Base-by-base conservation (phyloP, 2,888 invertebrate genomes). In the Cremastinae sp. region DNA sequence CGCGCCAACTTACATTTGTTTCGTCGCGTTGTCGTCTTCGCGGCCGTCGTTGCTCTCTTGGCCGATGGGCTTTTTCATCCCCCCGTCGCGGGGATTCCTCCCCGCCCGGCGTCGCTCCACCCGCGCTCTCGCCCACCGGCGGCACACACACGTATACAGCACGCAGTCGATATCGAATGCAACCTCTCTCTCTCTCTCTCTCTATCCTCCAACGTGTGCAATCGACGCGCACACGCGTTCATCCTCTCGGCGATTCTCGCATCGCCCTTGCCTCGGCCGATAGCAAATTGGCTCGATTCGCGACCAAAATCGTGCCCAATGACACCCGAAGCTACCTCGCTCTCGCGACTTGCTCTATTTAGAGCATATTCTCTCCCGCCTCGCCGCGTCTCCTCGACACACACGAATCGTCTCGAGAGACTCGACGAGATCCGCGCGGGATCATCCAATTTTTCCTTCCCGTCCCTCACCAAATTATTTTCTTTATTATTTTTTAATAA, bases 1-100 rank as follows among this genome's bases (percentile, higher is more conserved):
- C 58, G 71, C n/a, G 53, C 73, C 9, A 65, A 68, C 69, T 69
- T 70, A 65, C 73, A 69, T 78, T 78, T 69, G 78, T 78, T 78
- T 77, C 70, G 53, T 47, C 75, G n/a, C n/a, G 71, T 69, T 61
- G 70, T 38, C 14, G 18, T 12, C 45, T 43, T 53, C 72, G 41
- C n/a, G 14, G 14, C 14, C 38, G 43, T 14, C 58, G 41, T 51
- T 51, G 20, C 58, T 20, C 20, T 56, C 38, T 7, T n/a, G n/a
- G 56, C n/a, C 66, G 45, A 14, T 58, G 56, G 71, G 78, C 71
- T 75, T 71, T 68, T 62, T 72, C 66, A 36, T 49, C 9, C 69
- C 68, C 68, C 72, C 64, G 16, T 8, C 22, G 0, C 36, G 0
- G n/a, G n/a, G 18, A 4, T 18, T 34, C 10, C 16, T 9, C n/a